phyloP scores from a whole-genome alignment of 92 coral and sea anemone species.

The Pocillopora grandis region DNA sequence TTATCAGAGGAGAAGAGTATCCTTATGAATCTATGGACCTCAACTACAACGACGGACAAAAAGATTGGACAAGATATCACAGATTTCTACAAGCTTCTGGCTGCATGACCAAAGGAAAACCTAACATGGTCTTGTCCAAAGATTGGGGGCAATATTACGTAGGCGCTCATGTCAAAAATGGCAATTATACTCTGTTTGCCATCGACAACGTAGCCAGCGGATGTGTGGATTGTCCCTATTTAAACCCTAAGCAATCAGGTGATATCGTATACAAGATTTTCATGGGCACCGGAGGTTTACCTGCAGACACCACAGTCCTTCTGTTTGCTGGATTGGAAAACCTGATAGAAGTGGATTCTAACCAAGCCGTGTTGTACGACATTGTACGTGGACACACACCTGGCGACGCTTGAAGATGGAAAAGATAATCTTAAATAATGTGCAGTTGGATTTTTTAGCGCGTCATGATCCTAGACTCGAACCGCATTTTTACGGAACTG shows the following conservation, averaged over 20 bases:
- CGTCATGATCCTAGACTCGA: not conserved
- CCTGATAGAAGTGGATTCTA: not conserved
- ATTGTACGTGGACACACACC: not conserved
- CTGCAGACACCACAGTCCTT: not conserved
- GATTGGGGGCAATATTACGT: slow-evolving; percentile 33
- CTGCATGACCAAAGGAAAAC: not conserved
- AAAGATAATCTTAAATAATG: not conserved
- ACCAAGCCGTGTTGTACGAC: not conserved
- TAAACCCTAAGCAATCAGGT: slow-evolving; percentile 28
- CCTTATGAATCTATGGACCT: slow-evolving; percentile 27
- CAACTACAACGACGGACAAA: slow-evolving; percentile 4
- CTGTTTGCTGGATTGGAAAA: not conserved
- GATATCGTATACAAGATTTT: not conserved
- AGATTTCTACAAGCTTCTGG: slow-evolving; percentile 35
- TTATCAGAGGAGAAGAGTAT: slow-evolving; percentile 41
- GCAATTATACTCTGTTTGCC: slow-evolving; percentile 22
- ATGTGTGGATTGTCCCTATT: not conserved
- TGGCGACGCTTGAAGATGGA: not conserved
- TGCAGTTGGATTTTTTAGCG: slow-evolving; percentile 5
- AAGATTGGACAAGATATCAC: slow-evolving; percentile 35
- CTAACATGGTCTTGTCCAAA: slow-evolving; percentile 5
- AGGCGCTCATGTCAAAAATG: not conserved
- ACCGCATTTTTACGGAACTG: not conserved
- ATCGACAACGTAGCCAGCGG: slow-evolving; percentile 40
- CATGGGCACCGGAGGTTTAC: not conserved